Evolutionary conservation across 2,888 invertebrate genomes (phyloP).

Genomic region (Oligia latruncula): DNA sequence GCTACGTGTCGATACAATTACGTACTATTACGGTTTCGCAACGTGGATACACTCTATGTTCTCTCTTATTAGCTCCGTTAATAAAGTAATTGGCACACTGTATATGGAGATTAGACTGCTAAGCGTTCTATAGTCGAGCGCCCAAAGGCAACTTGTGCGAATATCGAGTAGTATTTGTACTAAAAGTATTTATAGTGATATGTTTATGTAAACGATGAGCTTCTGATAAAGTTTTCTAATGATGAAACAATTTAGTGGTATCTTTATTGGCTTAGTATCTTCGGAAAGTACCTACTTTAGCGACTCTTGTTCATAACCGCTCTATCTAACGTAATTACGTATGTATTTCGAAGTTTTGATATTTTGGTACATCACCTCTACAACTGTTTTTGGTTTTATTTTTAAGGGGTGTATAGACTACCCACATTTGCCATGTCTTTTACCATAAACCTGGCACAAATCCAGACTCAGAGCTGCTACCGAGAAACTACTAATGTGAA

Average conservation of each 20-base stretch:
- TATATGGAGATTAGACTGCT: conserved; percentile 67
- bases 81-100: conserved; percentile 68
- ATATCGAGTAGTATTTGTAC: conserved; percentile 50
- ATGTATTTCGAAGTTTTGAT: not conserved
- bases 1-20: conserved; percentile 84
- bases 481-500: not conserved
- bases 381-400: not conserved
- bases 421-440: not conserved
- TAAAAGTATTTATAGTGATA: conserved; percentile 2
- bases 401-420: not conserved
- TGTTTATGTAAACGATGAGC: conserved; percentile 34
- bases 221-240: conserved; percentile 40
- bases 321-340: not conserved
- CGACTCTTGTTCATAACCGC: not conserved
- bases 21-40: conserved; percentile 79
- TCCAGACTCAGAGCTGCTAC: not conserved
- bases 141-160: conserved; percentile 37
- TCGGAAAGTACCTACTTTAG: not conserved
- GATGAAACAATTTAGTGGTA: conserved; percentile 22
- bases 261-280: conserved; percentile 4
- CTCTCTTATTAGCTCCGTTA: conserved; percentile 76
- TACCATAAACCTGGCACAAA: not conserved
- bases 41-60: conserved; percentile 77
- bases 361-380: not conserved
- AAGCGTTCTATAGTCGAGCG: conserved; percentile 41